Conservation (phyloP, 2,797 vertebrate genomes). For the Thalassophryne amazonica region DNA sequence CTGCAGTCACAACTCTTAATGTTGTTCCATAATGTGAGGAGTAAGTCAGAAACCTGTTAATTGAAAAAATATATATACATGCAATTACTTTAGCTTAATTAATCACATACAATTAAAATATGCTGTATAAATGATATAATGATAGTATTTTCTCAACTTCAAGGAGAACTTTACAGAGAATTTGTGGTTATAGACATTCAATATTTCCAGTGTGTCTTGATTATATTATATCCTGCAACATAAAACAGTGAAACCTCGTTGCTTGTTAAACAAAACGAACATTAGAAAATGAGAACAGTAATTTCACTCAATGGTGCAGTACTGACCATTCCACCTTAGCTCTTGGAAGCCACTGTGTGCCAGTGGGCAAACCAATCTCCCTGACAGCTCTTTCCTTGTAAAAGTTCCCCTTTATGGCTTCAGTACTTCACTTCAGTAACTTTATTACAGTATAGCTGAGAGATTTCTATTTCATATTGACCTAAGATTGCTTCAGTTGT, state of each 20-base stretch:
- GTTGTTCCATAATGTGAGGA: too few relatives aligned
- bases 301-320: slow-evolving; percentile 3
- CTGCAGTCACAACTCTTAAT: too few relatives aligned
- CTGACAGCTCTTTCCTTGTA: slow-evolving; percentile 85
- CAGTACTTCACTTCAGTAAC: slow-evolving; percentile 93
- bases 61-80: too few relatives aligned
- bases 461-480: slow-evolving; percentile 98
- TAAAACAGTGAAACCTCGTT: background rate
- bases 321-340: slow-evolving; percentile 41
- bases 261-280: background rate
- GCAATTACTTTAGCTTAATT: too few relatives aligned
- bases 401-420: slow-evolving; percentile 88
- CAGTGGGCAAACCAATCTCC: slow-evolving; percentile 81
- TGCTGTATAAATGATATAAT: too few relatives aligned
- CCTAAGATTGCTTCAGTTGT: slow-evolving; percentile 97
- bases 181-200: too few relatives aligned
- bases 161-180: too few relatives aligned
- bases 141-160: too few relatives aligned
- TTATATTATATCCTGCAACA: too few relatives aligned
- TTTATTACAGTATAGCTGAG: slow-evolving; percentile 95
- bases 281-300: slow-evolving; percentile 12
- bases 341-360: slow-evolving; percentile 54
- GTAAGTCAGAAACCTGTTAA: too few relatives aligned
- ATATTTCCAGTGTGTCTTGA: too few relatives aligned
- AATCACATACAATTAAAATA: too few relatives aligned